Base-by-base conservation (phyloP, 2,888 invertebrate genomes). In the Lissonota sp. region DNA sequence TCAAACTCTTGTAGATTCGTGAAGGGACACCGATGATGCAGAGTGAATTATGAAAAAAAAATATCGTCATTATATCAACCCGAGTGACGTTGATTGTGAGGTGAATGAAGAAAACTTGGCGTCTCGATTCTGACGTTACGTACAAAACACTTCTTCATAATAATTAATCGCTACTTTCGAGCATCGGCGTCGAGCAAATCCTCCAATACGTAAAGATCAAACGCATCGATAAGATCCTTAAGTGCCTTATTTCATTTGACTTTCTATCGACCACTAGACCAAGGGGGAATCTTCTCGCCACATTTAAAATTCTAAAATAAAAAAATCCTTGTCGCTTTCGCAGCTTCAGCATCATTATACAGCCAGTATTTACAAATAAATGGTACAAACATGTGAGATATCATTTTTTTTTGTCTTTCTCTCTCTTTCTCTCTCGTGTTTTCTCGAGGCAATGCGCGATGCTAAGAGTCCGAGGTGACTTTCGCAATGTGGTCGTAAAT, bases 151-250 rank as follows among this genome's bases (percentile, higher is more conserved):
- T 60, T 49, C 46, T 64, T 46, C 46, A 63, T 40, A 76, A 75
- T 53, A 53, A 53, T 53, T 53, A 53, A 53, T 53, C 53, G 14
- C 16, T 4, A 14, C 14, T 14, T 53, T 7, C 53, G 53, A 16
- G 53, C 53, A 53, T 26, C 26, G 26, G 26, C 26, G 53, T 53
- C n/a, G 14, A 71, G 71, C 60, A 60, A 80, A 76, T 71, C 72
- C 76, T 67, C 60, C 46, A 72, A 80, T 76, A 72, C 71, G 76
- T 63, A 70, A 72, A 76, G 80, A 80, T 72, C 82, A 83, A 80
- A 84, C 84, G 80, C 80, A 83, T 82, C 85, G 75, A 79, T 63
- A 73, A 82, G 58, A 80, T 86, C 86, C 87, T 86, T 86, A 85
- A 85, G 84, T 85, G 85, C 64, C 66, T 75, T 58, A 66, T 60